Evolutionary conservation across 1,140 invertebrate species (phyloP), one percentile per base, ranked within the genome.

Genomic region (Aphelenchoides avenae): DNA sequence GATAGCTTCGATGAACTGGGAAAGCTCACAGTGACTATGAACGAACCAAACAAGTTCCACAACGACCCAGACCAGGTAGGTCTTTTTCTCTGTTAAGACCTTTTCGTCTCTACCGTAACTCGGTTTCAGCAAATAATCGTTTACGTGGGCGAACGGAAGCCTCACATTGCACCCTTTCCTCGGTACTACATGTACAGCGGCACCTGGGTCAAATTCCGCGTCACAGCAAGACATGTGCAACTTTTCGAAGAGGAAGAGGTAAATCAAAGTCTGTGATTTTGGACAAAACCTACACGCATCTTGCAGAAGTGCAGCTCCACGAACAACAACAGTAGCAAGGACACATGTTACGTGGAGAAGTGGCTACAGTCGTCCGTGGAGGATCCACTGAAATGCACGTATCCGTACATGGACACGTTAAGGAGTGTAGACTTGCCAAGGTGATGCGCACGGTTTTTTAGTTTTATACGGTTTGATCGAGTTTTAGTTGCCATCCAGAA

Each of bases 201-300:
- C 18, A 62, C 46, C 7, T 60, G 57, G 57, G 48, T 56, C 11
- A 60, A 60, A 60, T 48, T 60, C 43, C 56, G 57, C 3, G 27
- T 60, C 11, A 11, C 15, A n/a, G 57, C 57, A 13, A 64, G 46
- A 20, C 11, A 42, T 11, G 39, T 61, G 26, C 33, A 18, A 18
- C 55, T 60, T 24, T 61, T 60, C 18, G 42, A 51, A 1, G 43
- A 31, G 1, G 29, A 55, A 33, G 57, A 60, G 20, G 55, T 60
- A n/a, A 33, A 26, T 22, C 9, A 36, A n/a, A n/a, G n/a, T n/a
- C n/a, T n/a, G n/a, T n/a, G n/a, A n/a, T n/a, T 22, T 15, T 11
- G 15, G 20, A 11, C 4, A 60, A 26, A 53, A 15, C 51, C 1
- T 11, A n/a, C n/a, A n/a, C n/a, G n/a, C n/a, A n/a, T n/a, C n/a